Percentiles rank a stretch among this genome's conserved stretches.
Evolutionary conservation across 2,797 vertebrate genomes (phyloP).

Genomic region (Gobio occitaniae): DNA sequence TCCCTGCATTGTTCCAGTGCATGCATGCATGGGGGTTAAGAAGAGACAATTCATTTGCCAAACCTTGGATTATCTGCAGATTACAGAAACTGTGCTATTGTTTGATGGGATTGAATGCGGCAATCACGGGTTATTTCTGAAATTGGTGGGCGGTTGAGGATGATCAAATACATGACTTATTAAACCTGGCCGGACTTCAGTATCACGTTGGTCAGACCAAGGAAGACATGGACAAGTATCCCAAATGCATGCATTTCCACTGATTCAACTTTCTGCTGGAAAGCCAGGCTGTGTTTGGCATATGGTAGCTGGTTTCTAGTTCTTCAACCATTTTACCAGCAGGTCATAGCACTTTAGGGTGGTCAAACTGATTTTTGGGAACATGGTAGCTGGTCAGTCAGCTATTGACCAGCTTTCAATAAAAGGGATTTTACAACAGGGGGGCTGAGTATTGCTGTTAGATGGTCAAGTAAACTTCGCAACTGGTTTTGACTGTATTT

Average conservation of each 20-base stretch:
- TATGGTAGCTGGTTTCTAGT: neutral
- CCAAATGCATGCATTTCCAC: neutral
- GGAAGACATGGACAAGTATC: neutral
- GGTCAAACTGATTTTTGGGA: neutral
- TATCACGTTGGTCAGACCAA: neutral
- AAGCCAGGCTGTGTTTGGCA: neutral
- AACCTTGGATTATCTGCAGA: conserved; percentile 70
- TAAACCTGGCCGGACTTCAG: conserved; percentile 9
- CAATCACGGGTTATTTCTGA: conserved; percentile 47
- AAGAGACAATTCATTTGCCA: conserved; percentile 70
- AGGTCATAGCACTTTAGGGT: neutral
- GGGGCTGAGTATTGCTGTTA: neutral
- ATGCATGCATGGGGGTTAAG: conserved; percentile 61
- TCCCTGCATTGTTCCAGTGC: conserved; percentile 58
- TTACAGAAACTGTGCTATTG: conserved; percentile 61
- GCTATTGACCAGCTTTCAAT: neutral
- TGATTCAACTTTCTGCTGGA: neutral
- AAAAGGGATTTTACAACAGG: neutral
- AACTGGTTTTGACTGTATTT: neutral
- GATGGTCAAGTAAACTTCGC: neutral
- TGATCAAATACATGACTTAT: conserved; percentile 41
- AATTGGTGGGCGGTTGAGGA: conserved; percentile 47
- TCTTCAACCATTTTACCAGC: neutral
- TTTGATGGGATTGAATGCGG: conserved; percentile 67
- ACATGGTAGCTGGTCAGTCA: neutral